Evolutionary conservation across 2,797 vertebrate species (phyloP), one percentile per base, ranked within the genome.

Genomic region (Gymnopithys bicolor): DNA sequence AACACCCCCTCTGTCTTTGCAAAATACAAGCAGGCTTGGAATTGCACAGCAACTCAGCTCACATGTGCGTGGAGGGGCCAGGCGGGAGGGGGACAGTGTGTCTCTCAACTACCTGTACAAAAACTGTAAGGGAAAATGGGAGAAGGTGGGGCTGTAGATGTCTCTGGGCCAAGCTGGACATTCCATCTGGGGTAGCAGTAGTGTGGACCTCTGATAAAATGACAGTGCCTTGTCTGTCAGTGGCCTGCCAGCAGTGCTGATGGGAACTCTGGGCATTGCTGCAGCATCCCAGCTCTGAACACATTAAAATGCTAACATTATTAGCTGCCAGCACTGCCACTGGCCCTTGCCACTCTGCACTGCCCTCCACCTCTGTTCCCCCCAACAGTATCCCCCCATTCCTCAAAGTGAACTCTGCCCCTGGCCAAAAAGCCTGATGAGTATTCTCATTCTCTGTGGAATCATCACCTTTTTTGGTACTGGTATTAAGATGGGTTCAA

Each of bases 41-140:
- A 97, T 97, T 97, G 96, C 97, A 94, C 96, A 95, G 95, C 96
- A 95, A 96, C 89, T 96, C 94, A 30, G 92, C 94, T 96, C 86
- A 78, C 43, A 18, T 13, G 70, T 2, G 64, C 95, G 95, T 4
- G 43, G 93, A 97, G 92, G 84, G 92, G 81, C 69, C 83, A 23
- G 73, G 80, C 4, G 87, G 90, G 37, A 68, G 76, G 80, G 82
- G 90, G 64, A 96, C 97, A 97, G 97, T 96, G 90, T 95, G 84
- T 97, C 78, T 97, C 78, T 95, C 70, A 97, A 97, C 96, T 97
- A 97, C 95, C 97, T 97, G 96, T 96, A 97, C 96, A 96, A 97
- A 96, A 94, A 78, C 93, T 91, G 0, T 28, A 85, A 37, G 73
- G 68, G n/a, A 87, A 33, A 35, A 64, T 71, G 41, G 48, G 48